Evolutionary conservation across 92 coral and sea anemone genomes (phyloP).

Genomic region (Hydrozoanthus gracilis): DNA sequence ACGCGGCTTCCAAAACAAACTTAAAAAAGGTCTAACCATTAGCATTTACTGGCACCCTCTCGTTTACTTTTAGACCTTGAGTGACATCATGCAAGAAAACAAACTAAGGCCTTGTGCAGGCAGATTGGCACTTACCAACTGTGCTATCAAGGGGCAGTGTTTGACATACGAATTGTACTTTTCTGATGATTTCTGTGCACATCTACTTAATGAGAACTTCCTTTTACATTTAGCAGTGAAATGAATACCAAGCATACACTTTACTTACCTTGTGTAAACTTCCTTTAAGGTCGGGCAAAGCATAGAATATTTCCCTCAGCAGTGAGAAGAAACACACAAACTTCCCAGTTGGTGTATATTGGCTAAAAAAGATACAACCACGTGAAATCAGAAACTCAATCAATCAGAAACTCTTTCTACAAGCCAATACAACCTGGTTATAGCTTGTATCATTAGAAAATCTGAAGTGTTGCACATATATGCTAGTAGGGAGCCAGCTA

Average conservation of each 20-base stretch:
- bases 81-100: too few species aligned
- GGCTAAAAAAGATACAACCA: conserved; percentile 39
- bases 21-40: too few species aligned
- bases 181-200: too few species aligned
- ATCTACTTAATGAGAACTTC: too few species aligned
- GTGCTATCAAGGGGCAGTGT: too few species aligned
- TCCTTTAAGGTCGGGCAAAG: conserved; percentile 82
- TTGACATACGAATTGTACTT: too few species aligned
- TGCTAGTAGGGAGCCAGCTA: background rate
- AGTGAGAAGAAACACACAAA: conserved; percentile 84
- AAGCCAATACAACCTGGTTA: background rate
- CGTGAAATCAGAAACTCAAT: background rate
- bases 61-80: too few species aligned
- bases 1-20: too few species aligned
- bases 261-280: conserved; percentile 79
- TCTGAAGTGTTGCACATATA: background rate
- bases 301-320: conserved; percentile 81
- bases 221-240: too few species aligned
- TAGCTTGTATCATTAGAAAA: background rate
- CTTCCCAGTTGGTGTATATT: conserved; percentile 63
- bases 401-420: background rate
- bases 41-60: too few species aligned
- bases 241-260: background rate
- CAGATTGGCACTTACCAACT: too few species aligned
- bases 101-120: too few species aligned